Conservation (phyloP, 2,797 vertebrate species). For the Carduelis carduelis region DNA sequence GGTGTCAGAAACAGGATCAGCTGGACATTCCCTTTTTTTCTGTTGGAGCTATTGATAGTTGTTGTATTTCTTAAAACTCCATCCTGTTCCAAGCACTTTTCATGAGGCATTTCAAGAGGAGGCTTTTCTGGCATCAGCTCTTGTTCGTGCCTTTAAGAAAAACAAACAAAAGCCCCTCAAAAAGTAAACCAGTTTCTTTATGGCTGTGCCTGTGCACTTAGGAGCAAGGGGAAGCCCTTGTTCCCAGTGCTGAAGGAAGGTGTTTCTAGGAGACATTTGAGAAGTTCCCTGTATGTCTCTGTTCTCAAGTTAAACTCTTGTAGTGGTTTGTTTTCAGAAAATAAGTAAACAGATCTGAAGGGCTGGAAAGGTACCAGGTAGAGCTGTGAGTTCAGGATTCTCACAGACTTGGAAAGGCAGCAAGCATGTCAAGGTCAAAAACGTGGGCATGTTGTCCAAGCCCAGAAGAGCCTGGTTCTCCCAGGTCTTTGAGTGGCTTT, state of each 20-base stretch:
- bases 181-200: background rate
- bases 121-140: background rate
- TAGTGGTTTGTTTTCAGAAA: background rate
- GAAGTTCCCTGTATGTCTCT: background rate
- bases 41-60: background rate
- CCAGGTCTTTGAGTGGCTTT: background rate
- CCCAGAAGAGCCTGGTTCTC: background rate
- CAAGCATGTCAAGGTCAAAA: background rate
- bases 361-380: background rate
- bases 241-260: background rate
- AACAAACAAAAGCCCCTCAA: background rate
- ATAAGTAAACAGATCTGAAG: background rate
- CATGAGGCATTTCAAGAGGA: background rate
- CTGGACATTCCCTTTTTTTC: background rate
- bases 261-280: background rate
- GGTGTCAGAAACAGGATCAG: background rate
- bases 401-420: background rate
- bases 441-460: rapidly evolving
- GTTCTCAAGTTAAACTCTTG: background rate
- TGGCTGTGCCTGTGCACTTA: background rate
- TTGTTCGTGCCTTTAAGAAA: background rate
- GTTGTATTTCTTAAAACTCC: background rate
- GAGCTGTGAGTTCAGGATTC: background rate
- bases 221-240: background rate
- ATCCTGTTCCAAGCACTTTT: background rate